A percentile compares a stretch with the other conserved stretches of the same genome.
These are phyloP conservation scores for Diarsia brunnea DNA, from an alignment of 2,888 invertebrate species.

Conservation along the genomic window DNA sequence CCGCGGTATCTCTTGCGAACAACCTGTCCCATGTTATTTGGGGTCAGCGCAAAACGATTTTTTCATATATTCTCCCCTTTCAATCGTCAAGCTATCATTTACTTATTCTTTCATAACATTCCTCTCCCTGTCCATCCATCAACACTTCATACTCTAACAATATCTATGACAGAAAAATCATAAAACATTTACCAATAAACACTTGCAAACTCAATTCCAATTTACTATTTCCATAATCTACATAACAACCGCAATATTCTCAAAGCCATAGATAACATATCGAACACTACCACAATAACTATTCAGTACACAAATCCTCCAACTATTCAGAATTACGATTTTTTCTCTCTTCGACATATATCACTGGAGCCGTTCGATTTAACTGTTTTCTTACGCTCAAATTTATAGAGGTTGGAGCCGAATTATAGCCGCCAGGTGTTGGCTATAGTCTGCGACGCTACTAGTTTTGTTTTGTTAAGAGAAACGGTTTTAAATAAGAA, in stretches of 20 bases:
- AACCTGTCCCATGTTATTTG: too few relatives aligned
- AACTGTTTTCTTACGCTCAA: slow-evolving; percentile 86
- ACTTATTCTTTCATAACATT: too few relatives aligned
- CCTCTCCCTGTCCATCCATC: too few relatives aligned
- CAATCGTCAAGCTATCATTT: too few relatives aligned
- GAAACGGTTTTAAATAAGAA: slow-evolving; percentile 52
- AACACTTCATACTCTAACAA: too few relatives aligned
- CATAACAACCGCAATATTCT: slow-evolving; percentile 35
- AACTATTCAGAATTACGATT: slow-evolving; percentile 76
- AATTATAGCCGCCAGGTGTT: slow-evolving; percentile 76
- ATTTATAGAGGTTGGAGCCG: slow-evolving; percentile 83
- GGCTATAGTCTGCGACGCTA: slow-evolving; percentile 58
- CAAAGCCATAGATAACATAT: slow-evolving; percentile 52
- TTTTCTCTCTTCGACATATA: slow-evolving; percentile 82
- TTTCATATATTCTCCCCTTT: too few relatives aligned
- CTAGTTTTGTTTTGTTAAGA: slow-evolving; percentile 67
- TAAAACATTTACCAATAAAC: slow-evolving; percentile 17
- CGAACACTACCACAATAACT: slow-evolving; percentile 51
- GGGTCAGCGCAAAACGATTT: too few relatives aligned
- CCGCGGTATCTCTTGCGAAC: too few relatives aligned
- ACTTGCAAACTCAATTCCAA: neutral
- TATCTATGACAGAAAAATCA: neutral
- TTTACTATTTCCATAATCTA: slow-evolving; percentile 39
- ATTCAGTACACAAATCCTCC: slow-evolving; percentile 68
- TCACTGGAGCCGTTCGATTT: slow-evolving; percentile 85